phyloP scores from a whole-genome alignment of 2,113 vertebrate species.

The Hemiprocne comata region DNA sequence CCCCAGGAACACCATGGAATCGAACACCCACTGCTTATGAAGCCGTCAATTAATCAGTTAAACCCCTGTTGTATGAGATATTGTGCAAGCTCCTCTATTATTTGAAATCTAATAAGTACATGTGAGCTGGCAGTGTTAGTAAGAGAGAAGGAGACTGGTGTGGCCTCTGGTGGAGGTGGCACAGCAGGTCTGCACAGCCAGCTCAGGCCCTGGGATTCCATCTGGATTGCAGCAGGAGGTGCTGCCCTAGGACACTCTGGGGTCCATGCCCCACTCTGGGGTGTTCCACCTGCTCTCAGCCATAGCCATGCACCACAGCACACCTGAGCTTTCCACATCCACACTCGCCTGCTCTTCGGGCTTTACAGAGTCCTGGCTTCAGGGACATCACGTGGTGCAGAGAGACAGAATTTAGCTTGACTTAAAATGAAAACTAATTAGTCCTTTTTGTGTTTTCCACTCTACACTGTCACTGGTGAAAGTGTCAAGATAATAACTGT shows the following conservation, averaged over 20 bases:
- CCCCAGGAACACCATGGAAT: background rate
- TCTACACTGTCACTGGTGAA: background rate
- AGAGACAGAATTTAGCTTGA: background rate
- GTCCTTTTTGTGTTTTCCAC: background rate
- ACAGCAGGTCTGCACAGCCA: no score
- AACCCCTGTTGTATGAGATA: background rate
- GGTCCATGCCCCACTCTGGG: no score
- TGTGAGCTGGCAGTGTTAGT: background rate
- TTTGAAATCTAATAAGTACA: background rate
- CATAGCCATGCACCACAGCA: accelerated
- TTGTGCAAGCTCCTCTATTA: background rate
- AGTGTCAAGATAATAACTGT: background rate
- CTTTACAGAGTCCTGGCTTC: background rate
- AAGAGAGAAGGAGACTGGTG: background rate
- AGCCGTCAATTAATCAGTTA: background rate
- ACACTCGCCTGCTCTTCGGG: background rate
- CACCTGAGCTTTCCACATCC: accelerated
- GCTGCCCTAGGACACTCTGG: no score
- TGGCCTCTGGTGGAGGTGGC: no score
- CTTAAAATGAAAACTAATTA: background rate
- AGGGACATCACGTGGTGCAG: background rate
- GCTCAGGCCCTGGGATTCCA: no score
- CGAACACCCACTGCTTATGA: background rate
- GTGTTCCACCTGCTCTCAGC: background rate
- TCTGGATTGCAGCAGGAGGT: no score